A percentile compares a stretch with the other conserved stretches of the same genome.
phyloP scores from a whole-genome alignment of 2,888 invertebrate species.

The Prostheceraeus crozeri region DNA sequence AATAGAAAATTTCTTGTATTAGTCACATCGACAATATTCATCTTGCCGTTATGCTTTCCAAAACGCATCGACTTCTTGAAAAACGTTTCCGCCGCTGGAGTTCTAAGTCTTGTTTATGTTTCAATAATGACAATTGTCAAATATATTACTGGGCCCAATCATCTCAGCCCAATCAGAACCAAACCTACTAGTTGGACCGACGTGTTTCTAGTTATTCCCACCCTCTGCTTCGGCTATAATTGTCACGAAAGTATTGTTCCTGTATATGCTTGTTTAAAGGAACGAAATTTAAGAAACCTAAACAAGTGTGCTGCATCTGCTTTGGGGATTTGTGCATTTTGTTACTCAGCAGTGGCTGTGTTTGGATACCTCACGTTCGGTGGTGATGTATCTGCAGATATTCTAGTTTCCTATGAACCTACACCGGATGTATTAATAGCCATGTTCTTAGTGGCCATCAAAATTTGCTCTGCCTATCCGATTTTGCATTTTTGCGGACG shows the following conservation, averaged over 20 bases:
- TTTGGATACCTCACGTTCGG: conserved; percentile 64
- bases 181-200: conserved; percentile 60
- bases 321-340: conserved; percentile 57
- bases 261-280: conserved; percentile 62
- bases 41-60: conserved; percentile 63
- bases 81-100: conserved; percentile 61
- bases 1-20: conserved; percentile 58
- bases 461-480: conserved; percentile 62
- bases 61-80: conserved; percentile 62
- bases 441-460: conserved; percentile 55
- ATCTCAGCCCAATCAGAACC: conserved; percentile 47
- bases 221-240: conserved; percentile 64
- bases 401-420: conserved; percentile 56
- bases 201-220: conserved; percentile 61
- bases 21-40: conserved; percentile 58
- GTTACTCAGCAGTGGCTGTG: conserved; percentile 57
- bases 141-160: conserved; percentile 46
- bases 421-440: conserved; percentile 48
- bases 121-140: conserved; percentile 59
- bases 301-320: conserved; percentile 59
- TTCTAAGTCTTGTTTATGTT: conserved; percentile 62
- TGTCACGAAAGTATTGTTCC: conserved; percentile 64
- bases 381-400: conserved; percentile 60
- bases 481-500: conserved; percentile 63
- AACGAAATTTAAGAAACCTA: conserved; percentile 58